phyloP scores from a whole-genome alignment of 1,140 invertebrate species.

The Hirudo medicinalis region DNA sequence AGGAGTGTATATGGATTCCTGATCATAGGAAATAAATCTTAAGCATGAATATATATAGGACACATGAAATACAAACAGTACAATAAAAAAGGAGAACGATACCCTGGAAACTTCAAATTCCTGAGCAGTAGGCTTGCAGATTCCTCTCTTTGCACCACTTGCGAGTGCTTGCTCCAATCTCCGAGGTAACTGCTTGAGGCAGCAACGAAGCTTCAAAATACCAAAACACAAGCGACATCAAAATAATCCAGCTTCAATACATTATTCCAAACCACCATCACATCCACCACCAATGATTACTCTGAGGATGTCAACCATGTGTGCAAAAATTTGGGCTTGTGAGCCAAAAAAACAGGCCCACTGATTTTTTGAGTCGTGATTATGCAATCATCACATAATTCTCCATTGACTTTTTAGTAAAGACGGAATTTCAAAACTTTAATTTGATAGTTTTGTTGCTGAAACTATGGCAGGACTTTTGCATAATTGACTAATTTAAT shows the following conservation, averaged over 20 bases:
- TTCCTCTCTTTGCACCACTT: background rate
- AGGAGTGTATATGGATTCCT: slow-evolving; percentile 21
- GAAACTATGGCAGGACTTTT: no score
- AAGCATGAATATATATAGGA: background rate
- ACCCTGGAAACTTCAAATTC: slow-evolving; percentile 6
- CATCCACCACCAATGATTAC: no score
- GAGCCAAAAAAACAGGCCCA: no score
- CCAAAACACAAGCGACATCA: background rate
- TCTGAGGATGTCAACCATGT: no score
- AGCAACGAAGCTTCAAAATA: background rate
- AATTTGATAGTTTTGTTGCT: no score
- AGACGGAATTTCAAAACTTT: no score
- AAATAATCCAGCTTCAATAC: background rate
- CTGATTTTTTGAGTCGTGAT: no score
- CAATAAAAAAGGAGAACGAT: no score
- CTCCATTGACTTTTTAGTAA: no score
- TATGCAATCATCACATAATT: no score
- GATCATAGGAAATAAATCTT: background rate
- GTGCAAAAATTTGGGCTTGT: no score
- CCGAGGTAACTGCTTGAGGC: background rate
- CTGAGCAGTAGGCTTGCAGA: background rate
- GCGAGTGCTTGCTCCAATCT: background rate
- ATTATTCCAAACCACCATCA: background rate
- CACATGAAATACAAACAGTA: background rate
- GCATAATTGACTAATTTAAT: no score